Evolutionary conservation across 1,140 invertebrate genomes (phyloP), one percentile per base, ranked within the genome.

Genomic region (Mizuhopecten yessoensis): DNA sequence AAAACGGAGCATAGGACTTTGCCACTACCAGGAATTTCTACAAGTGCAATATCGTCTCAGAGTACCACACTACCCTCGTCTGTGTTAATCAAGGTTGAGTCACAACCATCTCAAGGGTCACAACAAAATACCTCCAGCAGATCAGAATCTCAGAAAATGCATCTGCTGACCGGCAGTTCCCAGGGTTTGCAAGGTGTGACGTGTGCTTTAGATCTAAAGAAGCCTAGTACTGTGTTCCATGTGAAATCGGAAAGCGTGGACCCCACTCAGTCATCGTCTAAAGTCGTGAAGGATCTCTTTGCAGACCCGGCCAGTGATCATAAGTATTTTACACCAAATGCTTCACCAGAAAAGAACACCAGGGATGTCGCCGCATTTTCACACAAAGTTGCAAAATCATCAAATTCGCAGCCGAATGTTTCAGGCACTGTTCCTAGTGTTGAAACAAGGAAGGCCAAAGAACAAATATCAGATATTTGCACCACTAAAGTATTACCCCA

Each of bases 271-370:
- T 17, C n/a, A 9, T 75, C 57, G 29, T 75, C 57, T 29, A 75
- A 75, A 29, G 57, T 75, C 1, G 57, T 75, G 23, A 75, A 75
- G 29, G 57, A 75, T 29, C 90, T 57, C 33, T 34, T 42, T 17
- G n/a, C 33, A 39, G 86, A 33, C 11, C 36, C 49, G 45, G 89
- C 34, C 75, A 87, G 33, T 86, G 33, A 29, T 87, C 23, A 34
- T 75, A 57, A 91, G 34, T 49, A 34, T 11, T 90, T 42, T 29
- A 29, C n/a, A n/a, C 23, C 57, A n/a, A 75, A 75, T 75, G 23
- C n/a, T n/a, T 75, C 57, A 23, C 57, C 57, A 29, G 57, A 75
- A 75, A 75, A 75, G 57, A 75, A 29, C n/a, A n/a, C n/a, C n/a
- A n/a, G n/a, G 23, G 57, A 75, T 2, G 57, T 23, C n/a, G 23